Evolutionary conservation across 2,113 vertebrate genomes (phyloP).

Genomic region (Herpetotheres cachinnans): DNA sequence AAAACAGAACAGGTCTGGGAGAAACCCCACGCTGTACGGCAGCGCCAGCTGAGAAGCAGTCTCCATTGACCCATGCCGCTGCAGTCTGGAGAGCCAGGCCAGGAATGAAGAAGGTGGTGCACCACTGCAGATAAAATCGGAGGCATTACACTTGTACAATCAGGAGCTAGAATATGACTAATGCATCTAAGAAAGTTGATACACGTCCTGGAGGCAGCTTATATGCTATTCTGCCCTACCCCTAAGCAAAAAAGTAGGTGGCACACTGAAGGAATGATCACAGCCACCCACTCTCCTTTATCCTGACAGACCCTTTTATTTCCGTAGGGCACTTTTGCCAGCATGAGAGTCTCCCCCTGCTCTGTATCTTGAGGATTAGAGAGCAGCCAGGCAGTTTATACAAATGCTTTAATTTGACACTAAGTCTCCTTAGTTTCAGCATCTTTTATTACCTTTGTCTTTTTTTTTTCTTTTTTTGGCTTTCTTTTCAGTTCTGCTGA

Average conservation of each 20-base stretch:
- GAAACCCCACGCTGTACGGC: accelerated
- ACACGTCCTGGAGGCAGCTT: not conserved
- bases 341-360: not conserved
- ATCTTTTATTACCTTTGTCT: not conserved
- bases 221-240: not conserved
- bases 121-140: not conserved
- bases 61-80: accelerated
- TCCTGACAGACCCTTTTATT: not conserved
- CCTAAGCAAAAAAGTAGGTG: not conserved
- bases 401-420: not conserved
- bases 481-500: not conserved
- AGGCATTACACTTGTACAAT: not conserved
- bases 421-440: not conserved
- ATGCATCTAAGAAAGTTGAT: not conserved
- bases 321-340: not conserved
- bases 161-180: not conserved
- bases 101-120: not conserved
- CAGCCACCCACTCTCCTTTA: not conserved
- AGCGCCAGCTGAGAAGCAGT: not conserved
- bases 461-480: not conserved
- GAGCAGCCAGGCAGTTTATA: not conserved
- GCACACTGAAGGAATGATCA: not conserved
- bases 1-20: not conserved
- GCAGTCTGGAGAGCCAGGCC: not conserved
- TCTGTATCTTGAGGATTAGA: not conserved